Evolutionary conservation across 35 echinoderm and acorn worm species (phyloP).

Genomic region (Lytechinus variegatus): DNA sequence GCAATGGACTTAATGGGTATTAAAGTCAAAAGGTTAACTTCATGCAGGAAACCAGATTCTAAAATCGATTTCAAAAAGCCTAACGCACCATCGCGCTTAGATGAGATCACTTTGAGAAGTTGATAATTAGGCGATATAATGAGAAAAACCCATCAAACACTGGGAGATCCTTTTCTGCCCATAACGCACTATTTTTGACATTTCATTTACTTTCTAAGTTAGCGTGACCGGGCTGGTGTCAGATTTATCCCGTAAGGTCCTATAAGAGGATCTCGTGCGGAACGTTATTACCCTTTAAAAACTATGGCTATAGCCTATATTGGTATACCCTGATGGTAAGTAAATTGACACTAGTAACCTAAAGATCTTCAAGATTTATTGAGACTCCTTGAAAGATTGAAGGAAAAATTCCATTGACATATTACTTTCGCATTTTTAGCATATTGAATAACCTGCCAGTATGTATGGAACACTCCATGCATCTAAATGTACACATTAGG

Average conservation of each 20-base stretch:
- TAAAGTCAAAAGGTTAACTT: not conserved
- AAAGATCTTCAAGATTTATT: not conserved
- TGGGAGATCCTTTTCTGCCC: not conserved
- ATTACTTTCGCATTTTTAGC: no score
- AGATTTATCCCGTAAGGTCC: not conserved
- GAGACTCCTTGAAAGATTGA: not conserved
- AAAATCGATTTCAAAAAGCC: not conserved
- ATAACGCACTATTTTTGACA: not conserved
- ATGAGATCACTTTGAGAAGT: not conserved
- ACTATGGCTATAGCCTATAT: not conserved
- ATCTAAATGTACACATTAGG: no score
- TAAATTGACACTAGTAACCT: not conserved
- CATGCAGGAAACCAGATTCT: not conserved
- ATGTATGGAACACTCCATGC: no score
- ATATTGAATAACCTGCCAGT: no score
- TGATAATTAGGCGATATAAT: not conserved
- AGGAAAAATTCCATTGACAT: no score
- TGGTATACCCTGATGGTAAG: not conserved
- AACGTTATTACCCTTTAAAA: not conserved
- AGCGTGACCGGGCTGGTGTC: not conserved
- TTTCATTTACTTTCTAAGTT: constrained; percentile 15
- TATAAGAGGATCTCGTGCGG: not conserved
- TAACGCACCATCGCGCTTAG: not conserved
- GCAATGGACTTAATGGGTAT: no score
- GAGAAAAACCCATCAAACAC: not conserved